Conservation (phyloP, 2,888 invertebrate genomes). For the Nephrotoma guestfalica region DNA sequence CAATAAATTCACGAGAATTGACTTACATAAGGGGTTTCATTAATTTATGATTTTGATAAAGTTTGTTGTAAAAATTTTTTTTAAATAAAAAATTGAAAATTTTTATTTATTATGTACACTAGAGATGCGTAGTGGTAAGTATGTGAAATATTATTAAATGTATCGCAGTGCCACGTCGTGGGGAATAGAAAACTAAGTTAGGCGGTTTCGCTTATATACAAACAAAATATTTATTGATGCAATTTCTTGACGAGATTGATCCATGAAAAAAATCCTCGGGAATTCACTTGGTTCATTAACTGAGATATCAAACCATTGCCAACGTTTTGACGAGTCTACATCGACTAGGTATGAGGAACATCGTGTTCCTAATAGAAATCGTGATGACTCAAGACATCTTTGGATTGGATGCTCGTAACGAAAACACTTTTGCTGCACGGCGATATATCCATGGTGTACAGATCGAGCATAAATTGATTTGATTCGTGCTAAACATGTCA, state of each 20-base stretch:
- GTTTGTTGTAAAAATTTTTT: background rate
- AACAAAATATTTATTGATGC: background rate
- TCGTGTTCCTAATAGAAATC: background rate
- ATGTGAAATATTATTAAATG: background rate
- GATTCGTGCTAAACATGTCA: background rate
- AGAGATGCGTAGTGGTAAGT: background rate
- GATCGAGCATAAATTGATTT: background rate
- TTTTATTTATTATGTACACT: background rate
- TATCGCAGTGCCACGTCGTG: background rate
- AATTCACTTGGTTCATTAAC: background rate
- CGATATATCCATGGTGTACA: background rate
- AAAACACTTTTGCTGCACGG: slow-evolving; percentile 3
- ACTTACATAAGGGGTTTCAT: background rate
- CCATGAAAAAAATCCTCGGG: background rate
- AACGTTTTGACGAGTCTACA: background rate
- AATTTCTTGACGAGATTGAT: background rate
- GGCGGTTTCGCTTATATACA: background rate
- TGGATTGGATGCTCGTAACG: background rate
- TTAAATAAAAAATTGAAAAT: background rate
- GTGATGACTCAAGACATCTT: background rate
- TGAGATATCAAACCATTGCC: slow-evolving; percentile 7
- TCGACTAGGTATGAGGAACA: background rate
- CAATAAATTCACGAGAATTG: background rate
- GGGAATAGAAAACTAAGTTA: background rate
- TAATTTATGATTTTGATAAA: background rate